Evolutionary conservation across 1,140 invertebrate genomes (phyloP).

Genomic region (Drosophila albomicans): DNA sequence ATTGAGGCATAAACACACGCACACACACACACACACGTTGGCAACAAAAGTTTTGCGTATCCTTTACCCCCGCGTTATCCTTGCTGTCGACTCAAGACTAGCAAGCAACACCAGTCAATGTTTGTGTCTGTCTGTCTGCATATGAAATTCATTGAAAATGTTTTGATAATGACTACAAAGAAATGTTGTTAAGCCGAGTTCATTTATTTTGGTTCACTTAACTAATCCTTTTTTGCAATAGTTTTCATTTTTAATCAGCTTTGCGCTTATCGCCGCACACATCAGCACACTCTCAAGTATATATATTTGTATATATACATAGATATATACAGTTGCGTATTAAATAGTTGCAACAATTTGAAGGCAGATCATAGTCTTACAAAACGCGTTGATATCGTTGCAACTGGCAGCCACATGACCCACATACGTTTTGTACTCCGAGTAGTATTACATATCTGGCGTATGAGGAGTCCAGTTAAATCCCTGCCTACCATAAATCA

Average conservation of each 20-base stretch:
- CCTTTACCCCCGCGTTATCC: slow-evolving; percentile 22
- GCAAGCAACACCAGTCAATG: slow-evolving; percentile 21
- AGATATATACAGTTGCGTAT: slow-evolving; percentile 21
- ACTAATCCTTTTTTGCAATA: slow-evolving; percentile 82
- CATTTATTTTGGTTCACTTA: slow-evolving; percentile 83
- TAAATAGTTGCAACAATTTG: slow-evolving; percentile 34
- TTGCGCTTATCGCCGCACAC: slow-evolving; percentile 56
- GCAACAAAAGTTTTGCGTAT: slow-evolving; percentile 61
- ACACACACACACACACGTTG: slow-evolving; percentile 24
- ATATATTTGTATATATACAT: slow-evolving; percentile 7
- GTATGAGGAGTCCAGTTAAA: slow-evolving; percentile 18
- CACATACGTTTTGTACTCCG: slow-evolving; percentile 10
- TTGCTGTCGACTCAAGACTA: slow-evolving; percentile 6
- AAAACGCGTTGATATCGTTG: slow-evolving; percentile 17
- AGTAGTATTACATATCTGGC: no score
- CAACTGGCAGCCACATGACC: slow-evolving; percentile 40
- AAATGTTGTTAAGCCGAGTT: slow-evolving; percentile 80
- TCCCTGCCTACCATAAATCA: slow-evolving; percentile 46
- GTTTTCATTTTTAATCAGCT: slow-evolving; percentile 81
- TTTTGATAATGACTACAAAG: slow-evolving; percentile 80
- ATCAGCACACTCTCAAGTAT: slow-evolving; percentile 15
- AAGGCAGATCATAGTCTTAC: slow-evolving; percentile 37
- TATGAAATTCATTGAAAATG: slow-evolving; percentile 73
- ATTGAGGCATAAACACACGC: slow-evolving; percentile 61
- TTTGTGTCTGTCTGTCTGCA: slow-evolving; percentile 31